Conservation (phyloP, 2,797 vertebrate species). For the Heterohyrax brucei region DNA sequence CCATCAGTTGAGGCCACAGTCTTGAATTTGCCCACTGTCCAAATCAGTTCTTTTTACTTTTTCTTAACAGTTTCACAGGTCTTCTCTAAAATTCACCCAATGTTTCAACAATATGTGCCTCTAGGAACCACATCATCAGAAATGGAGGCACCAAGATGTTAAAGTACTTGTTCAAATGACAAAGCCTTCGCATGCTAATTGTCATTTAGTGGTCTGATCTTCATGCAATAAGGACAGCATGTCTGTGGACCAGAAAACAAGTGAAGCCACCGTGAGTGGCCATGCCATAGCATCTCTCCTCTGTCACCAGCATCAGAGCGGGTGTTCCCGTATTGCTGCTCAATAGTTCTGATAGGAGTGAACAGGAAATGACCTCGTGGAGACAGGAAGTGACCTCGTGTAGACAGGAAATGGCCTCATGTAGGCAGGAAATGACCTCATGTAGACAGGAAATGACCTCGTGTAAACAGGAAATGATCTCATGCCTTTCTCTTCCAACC, state of each 20-base stretch:
- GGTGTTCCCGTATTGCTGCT: not conserved
- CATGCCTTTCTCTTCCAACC: not conserved
- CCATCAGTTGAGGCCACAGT: not conserved
- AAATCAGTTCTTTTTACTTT: not conserved
- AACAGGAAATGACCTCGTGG: not conserved
- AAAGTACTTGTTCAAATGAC: not conserved
- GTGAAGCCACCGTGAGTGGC: not conserved
- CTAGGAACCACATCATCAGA: not conserved
- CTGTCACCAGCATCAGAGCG: not conserved
- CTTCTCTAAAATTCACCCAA: not conserved
- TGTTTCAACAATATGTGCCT: not conserved
- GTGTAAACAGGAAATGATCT: not conserved
- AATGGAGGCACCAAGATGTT: not conserved
- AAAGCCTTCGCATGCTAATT: rapidly evolving
- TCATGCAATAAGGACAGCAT: not conserved
- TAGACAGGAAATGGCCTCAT: not conserved
- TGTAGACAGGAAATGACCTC: not conserved
- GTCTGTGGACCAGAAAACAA: not conserved
- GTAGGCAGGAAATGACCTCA: not conserved
- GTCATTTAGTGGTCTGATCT: not conserved
- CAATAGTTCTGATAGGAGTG: not conserved
- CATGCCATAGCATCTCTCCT: not conserved
- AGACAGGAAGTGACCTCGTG: not conserved
- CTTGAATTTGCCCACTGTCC: not conserved
- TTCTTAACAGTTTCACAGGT: not conserved